Percentiles rank a stretch among this genome's conserved stretches.
phyloP scores from a whole-genome alignment of 2,888 invertebrate genomes.

The Conistra vaccinii region DNA sequence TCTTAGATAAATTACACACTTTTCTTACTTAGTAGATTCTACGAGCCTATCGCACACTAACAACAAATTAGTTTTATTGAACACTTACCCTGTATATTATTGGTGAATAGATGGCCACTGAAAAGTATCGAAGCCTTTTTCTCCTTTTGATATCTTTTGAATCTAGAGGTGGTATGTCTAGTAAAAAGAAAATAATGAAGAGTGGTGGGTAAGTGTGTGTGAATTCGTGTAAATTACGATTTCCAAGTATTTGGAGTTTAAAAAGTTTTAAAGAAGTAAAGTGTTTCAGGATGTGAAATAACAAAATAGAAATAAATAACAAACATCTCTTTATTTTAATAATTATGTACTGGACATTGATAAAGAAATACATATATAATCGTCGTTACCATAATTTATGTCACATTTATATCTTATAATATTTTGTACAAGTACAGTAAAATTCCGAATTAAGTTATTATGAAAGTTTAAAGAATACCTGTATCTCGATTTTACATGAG shows the following conservation, averaged over 20 bases:
- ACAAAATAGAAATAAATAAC: conserved; percentile 81
- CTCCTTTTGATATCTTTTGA: neutral
- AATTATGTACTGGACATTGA: conserved; percentile 89
- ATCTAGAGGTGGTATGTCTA: neutral
- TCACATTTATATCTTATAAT: conserved; percentile 84
- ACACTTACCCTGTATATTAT: conserved; percentile 56
- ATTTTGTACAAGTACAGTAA: conserved; percentile 85
- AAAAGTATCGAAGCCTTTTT: conserved; percentile 16
- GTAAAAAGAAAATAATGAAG: neutral
- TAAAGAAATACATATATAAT: conserved; percentile 89
- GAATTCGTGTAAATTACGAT: neutral
- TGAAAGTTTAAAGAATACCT: conserved; percentile 73
- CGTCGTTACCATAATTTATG: conserved; percentile 84
- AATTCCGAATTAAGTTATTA: conserved; percentile 70
- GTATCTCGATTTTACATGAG: conserved; percentile 81
- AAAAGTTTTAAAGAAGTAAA: conserved; percentile 1
- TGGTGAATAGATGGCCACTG: conserved; percentile 35
- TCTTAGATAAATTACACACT: conserved; percentile 83
- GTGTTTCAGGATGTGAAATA: conserved; percentile 23
- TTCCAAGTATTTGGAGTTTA: neutral
- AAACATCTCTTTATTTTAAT: conserved; percentile 90
- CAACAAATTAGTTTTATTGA: conserved; percentile 70
- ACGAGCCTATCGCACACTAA: conserved; percentile 64
- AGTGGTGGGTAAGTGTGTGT: neutral
- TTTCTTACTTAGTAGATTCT: conserved; percentile 70